Evolutionary conservation across 2,888 invertebrate genomes (phyloP), one percentile per base, ranked within the genome.

Genomic region (Dicyrtomina minuta): DNA sequence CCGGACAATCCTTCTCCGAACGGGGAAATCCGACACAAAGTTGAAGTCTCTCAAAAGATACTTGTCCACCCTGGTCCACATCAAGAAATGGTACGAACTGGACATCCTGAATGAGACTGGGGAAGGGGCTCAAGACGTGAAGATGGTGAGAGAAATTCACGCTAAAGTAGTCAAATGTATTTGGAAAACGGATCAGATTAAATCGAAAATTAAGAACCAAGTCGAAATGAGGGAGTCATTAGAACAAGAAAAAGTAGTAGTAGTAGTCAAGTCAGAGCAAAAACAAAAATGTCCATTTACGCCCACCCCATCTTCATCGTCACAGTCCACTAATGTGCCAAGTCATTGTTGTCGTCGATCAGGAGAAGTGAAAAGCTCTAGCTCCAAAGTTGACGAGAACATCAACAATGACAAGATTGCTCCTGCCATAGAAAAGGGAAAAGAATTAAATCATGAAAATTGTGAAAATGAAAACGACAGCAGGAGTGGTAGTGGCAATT

Each of bases 61-160:
- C 80, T 82, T 91, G 10, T 87, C 89, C 6, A 95, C 95, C 0
- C 83, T 91, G 51, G 84, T 89, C 3, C 92, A 94, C 79, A 88
- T 90, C 70, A 81, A 87, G 17, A 82, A 87, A 3, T 96, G 95
- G 95, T 92, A 93, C 80, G 86, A 87, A 70, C 83, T 87, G 39
- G 87, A 89, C 65, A 85, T 90, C 41, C 86, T 81, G 77, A 80
- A 85, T 74, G 15, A 44, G 8, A 17, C 49, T 10, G 70, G 70
- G 10, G 17, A 17, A 1, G 72, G 70, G 6, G 51, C 66, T 33
- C 59, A 66, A 12, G 78, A 78, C 53, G 62, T 75, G 20, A 22
- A 43, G 8, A 62, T 68, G 46, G 70, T 77, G 33, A 69, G 77
- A 8, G 58, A 53, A 56, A 60, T 77, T 13, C 77, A 77, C 64